These are phyloP conservation scores for Hylaeus volcanicus DNA, from an alignment of 1,140 invertebrate species.

Conservation along the genomic window DNA sequence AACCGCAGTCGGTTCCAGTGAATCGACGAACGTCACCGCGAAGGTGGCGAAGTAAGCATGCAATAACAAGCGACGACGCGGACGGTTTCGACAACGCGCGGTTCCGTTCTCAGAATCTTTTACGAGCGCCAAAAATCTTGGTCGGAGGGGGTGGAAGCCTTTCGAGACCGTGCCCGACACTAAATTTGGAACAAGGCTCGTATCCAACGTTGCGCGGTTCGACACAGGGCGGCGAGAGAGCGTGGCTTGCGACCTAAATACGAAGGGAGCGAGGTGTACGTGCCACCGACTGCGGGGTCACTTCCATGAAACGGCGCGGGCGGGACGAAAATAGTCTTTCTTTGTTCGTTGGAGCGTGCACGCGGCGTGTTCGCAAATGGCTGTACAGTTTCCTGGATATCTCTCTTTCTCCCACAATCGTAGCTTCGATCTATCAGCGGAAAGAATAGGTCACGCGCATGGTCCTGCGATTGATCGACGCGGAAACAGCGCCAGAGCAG, in stretches of 20 bases:
- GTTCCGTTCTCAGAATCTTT: conserved; percentile 36
- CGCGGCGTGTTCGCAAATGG: conserved; percentile 3
- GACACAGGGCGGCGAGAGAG: conserved; percentile 9
- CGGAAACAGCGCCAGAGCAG: background rate
- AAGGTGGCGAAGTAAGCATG: background rate
- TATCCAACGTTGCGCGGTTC: conserved; percentile 24
- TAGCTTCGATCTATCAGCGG: background rate
- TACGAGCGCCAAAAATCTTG: conserved; percentile 37
- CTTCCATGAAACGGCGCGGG: conserved; percentile 64
- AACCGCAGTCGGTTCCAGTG: background rate
- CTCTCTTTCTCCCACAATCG: no score
- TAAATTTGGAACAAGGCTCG: conserved; percentile 64
- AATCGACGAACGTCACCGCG: background rate
- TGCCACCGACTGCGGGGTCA: conserved; percentile 48
- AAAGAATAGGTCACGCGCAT: background rate
- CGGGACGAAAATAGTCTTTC: conserved; percentile 62
- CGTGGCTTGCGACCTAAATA: conserved; percentile 67
- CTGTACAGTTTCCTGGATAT: background rate
- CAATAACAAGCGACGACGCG: background rate
- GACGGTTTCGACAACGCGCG: conserved; percentile 7
- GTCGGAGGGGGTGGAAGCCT: conserved; percentile 46
- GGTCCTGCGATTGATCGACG: conserved; percentile 40
- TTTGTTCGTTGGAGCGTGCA: conserved; percentile 55
- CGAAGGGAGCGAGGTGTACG: conserved; percentile 51
- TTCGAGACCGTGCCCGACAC: conserved; percentile 46